phyloP scores from a whole-genome alignment of 2,888 invertebrate species.

The Eucera pruinosa region DNA sequence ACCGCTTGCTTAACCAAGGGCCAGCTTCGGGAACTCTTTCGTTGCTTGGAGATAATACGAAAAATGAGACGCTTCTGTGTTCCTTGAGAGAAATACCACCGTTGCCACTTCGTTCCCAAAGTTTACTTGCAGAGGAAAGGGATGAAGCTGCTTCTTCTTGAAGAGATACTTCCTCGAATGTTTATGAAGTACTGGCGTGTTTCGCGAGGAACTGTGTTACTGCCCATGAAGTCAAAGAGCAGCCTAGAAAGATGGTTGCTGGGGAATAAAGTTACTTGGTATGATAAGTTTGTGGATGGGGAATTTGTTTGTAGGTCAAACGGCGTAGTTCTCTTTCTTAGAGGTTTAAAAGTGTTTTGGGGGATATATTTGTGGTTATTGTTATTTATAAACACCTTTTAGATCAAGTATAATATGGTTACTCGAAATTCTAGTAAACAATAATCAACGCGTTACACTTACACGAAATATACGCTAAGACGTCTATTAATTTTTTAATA shows the following conservation, averaged over 20 bases:
- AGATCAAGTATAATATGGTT: too few species aligned
- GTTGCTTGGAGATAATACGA: constrained; percentile 41
- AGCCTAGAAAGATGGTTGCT: background rate
- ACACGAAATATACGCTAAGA: too few species aligned
- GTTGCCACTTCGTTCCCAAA: background rate
- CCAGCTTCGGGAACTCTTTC: constrained; percentile 4
- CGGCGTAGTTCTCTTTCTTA: background rate
- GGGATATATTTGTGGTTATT: background rate
- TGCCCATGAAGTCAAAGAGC: background rate
- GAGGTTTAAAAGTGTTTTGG: background rate
- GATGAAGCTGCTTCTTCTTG: background rate
- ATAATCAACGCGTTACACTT: too few species aligned
- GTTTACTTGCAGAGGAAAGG: background rate
- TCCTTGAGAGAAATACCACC: background rate
- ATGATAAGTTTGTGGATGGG: background rate
- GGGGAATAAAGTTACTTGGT: constrained; percentile 10
- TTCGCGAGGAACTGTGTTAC: background rate
- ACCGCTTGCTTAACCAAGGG: constrained; percentile 8
- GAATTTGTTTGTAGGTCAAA: background rate
- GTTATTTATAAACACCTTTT: background rate
- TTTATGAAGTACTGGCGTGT: constrained; percentile 11
- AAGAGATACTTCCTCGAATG: background rate
- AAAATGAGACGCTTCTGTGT: constrained; percentile 34
- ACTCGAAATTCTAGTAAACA: too few species aligned
- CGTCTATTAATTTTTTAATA: too few species aligned